Conservation (phyloP, 2,113 vertebrate species). For the Centropristis striata region DNA sequence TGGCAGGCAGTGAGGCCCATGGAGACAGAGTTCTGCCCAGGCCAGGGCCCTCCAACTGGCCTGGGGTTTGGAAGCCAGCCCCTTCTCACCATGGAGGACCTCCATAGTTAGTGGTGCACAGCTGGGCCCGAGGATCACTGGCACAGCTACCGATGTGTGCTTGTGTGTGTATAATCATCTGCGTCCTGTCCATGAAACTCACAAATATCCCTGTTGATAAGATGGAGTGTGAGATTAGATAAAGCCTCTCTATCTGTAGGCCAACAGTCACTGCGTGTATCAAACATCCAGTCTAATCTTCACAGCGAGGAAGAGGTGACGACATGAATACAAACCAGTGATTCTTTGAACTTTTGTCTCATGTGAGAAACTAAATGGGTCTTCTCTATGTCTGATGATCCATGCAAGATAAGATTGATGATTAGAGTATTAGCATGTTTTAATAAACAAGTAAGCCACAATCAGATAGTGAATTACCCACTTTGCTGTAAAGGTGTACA, state of each 20-base stretch:
- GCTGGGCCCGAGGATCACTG: constrained; percentile 47
- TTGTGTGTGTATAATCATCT: constrained; percentile 44
- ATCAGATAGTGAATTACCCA: background rate
- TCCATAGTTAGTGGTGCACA: constrained; percentile 62
- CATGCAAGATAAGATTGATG: background rate
- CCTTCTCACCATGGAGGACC: constrained; percentile 43
- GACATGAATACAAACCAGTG: constrained; percentile 10
- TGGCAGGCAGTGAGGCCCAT: constrained; percentile 62
- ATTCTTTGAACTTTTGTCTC: constrained; percentile 1
- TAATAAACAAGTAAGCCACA: background rate
- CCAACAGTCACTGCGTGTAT: background rate
- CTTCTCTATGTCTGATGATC: background rate
- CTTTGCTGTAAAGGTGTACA: background rate
- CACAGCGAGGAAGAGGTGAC: background rate
- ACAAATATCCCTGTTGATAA: constrained; percentile 16
- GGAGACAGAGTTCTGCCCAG: constrained; percentile 73
- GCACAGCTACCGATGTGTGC: background rate
- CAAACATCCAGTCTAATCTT: constrained; percentile 5
- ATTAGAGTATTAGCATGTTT: background rate
- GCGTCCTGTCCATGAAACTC: constrained; percentile 18
- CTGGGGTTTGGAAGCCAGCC: constrained; percentile 67
- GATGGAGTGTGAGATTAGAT: constrained; percentile 35
- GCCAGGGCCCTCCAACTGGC: constrained; percentile 54
- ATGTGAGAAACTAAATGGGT: background rate
- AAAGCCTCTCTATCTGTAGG: constrained; percentile 2